Evolutionary conservation across 2,113 vertebrate genomes (phyloP).

Genomic region (Aspiorhynchus laticeps): DNA sequence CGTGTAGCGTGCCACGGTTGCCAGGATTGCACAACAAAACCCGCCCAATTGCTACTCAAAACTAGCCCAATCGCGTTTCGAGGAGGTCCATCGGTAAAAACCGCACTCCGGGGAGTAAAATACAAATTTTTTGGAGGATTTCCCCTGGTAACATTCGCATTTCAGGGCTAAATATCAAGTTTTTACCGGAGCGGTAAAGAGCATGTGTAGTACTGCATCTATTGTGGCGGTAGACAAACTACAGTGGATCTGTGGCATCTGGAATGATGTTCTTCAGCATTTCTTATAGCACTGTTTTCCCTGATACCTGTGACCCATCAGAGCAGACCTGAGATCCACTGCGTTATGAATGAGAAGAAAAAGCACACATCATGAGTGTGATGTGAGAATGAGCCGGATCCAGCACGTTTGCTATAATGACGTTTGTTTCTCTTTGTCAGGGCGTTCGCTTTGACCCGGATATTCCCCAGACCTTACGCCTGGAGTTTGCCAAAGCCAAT

Average conservation of each 20-base stretch:
- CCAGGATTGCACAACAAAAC: no score
- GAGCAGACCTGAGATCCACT: no score
- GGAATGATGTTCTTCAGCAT: background rate
- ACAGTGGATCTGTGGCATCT: background rate
- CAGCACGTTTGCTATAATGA: background rate
- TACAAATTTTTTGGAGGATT: no score
- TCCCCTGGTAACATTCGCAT: no score
- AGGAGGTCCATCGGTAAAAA: no score
- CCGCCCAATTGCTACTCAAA: no score
- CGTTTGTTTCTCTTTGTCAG: slow-evolving; percentile 66
- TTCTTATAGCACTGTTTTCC: no score
- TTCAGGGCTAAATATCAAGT: no score
- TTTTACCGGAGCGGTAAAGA: background rate
- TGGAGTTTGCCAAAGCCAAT: slow-evolving; percentile 98
- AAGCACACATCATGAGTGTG: background rate
- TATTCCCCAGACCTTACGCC: slow-evolving; percentile 93
- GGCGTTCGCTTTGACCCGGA: slow-evolving; percentile 97
- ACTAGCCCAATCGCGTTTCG: no score
- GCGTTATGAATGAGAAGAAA: background rate
- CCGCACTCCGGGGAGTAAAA: no score
- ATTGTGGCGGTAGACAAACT: background rate
- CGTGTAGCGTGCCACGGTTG: no score
- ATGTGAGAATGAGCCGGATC: background rate
- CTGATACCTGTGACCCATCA: no score
- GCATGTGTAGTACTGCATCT: background rate